Percentiles rank a stretch among this genome's conserved stretches.
Conservation (phyloP, 1,140 invertebrate genomes). For the Agrilus planipennis region DNA sequence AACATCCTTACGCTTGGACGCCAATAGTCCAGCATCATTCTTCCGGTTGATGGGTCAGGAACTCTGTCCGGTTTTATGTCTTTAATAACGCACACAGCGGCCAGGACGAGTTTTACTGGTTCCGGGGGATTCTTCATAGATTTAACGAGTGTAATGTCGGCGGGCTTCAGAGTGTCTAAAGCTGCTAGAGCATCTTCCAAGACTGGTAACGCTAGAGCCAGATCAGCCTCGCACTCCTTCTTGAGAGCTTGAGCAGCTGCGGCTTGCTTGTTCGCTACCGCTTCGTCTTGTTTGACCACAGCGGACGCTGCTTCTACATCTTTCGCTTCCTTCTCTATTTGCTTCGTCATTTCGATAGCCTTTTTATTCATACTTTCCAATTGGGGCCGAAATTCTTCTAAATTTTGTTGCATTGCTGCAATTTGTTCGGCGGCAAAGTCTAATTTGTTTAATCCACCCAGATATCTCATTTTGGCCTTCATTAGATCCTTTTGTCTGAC, state of each 20-base stretch:
- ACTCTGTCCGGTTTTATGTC: slow-evolving; percentile 70
- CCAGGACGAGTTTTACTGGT: slow-evolving; percentile 87
- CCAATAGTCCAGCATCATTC: slow-evolving; percentile 83
- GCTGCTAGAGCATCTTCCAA: slow-evolving; percentile 72
- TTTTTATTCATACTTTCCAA: slow-evolving; percentile 70
- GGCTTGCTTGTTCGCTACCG: slow-evolving; percentile 80
- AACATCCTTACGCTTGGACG: slow-evolving; percentile 80
- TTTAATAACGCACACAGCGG: slow-evolving; percentile 84
- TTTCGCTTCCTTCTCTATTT: slow-evolving; percentile 77
- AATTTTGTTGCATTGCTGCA: slow-evolving; percentile 69
- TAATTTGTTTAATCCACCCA: slow-evolving; percentile 76
- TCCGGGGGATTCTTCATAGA: slow-evolving; percentile 96
- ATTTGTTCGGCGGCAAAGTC: slow-evolving; percentile 63
- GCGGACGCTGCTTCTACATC: slow-evolving; percentile 75
- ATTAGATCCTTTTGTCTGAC: slow-evolving; percentile 69
- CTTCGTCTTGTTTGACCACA: slow-evolving; percentile 78
- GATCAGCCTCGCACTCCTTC: slow-evolving; percentile 82
- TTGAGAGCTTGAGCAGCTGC: slow-evolving; percentile 71
- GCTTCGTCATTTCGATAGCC: slow-evolving; percentile 71
- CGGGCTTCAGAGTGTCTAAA: slow-evolving; percentile 85
- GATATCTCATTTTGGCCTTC: slow-evolving; percentile 60
- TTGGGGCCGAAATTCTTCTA: slow-evolving; percentile 72
- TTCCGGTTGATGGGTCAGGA: slow-evolving; percentile 61
- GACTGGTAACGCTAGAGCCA: slow-evolving; percentile 79
- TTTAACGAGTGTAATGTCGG: slow-evolving; percentile 90